Base-by-base conservation (phyloP, 2,888 invertebrate genomes). In the Cylindroiulus punctatus region DNA sequence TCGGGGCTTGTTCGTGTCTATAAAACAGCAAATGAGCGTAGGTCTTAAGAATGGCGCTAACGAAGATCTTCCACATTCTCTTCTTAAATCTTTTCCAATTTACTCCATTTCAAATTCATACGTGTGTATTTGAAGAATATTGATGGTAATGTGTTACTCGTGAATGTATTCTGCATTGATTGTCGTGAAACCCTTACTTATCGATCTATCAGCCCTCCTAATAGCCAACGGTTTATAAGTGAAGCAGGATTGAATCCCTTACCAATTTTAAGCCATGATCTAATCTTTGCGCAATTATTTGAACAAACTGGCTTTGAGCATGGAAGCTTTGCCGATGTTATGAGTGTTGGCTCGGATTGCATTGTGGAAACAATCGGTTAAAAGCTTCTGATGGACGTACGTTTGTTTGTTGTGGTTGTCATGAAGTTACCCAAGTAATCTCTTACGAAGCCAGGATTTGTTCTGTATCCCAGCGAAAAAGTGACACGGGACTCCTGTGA, bases 101-200 rank as follows among this genome's bases (percentile, higher is more conserved):
- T 76, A 30, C 30, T 76, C 76, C 76, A 30, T 14, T 76, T 76
- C 76, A 76, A 76, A 26, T 76, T 76, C 14, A 76, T 76, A 76
- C 12, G 30, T 76, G 76, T 65, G 57, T 76, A 30, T 76, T 76
- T 76, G 76, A 12, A 76, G 76, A 30, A 76, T 76, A 32, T 76
- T 30, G 26, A 76, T 76, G 76, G 76, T 26, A 76, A 76, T 76
- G 30, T 76, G 76, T 76, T 76, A 76, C 76, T 76, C 76, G 76
- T 30, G 76, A 30, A 76, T 17, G 14, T 76, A 17, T 76, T 32
- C 76, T 76, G 30, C 76, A 76, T 76, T 76, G 30, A 76, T 76
- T 30, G 76, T 76, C 30, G 76, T 76, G 76, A 76, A 76, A 12
- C 17, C 76, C 76, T 76, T 76, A 76, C 30, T 76, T 76, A 30